Percentiles rank a stretch among this genome's conserved stretches.
Conservation (phyloP, 2,888 invertebrate genomes). For the Anagyrus pseudococci region DNA sequence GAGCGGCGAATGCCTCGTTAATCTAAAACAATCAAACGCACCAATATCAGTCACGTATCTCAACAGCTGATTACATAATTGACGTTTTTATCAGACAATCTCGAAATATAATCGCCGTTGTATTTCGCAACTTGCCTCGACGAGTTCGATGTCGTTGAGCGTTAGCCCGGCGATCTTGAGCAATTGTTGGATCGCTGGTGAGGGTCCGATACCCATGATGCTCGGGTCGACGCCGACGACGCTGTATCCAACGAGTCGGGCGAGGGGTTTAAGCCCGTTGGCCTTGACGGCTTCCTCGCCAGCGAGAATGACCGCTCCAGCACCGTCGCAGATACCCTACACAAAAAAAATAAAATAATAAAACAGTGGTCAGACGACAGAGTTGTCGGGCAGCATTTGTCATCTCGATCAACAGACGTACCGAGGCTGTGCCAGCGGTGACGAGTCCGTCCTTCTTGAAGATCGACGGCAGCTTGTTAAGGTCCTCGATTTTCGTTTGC, state of each 20-base stretch:
- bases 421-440: conserved; percentile 93
- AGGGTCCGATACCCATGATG: conserved; percentile 98
- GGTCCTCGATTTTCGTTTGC: conserved; percentile 82
- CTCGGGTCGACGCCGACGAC: conserved; percentile 94
- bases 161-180: conserved; percentile 80
- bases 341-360: conserved; percentile 6
- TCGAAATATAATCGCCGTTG: not conserved
- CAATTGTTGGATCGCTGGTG: conserved; percentile 88
- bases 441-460: conserved; percentile 96
- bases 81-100: not conserved
- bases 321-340: conserved; percentile 98
- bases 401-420: conserved; percentile 61
- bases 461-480: conserved; percentile 85
- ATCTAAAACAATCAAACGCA: conserved; percentile 68
- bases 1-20: conserved; percentile 98
- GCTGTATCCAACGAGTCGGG: conserved; percentile 90
- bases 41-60: not conserved
- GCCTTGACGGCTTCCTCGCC: conserved; percentile 87
- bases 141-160: conserved; percentile 86
- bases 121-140: conserved; percentile 89
- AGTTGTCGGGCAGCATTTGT: not conserved
- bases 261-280: conserved; percentile 80
- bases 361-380: conserved; percentile 4
- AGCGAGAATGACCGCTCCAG: conserved; percentile 88
- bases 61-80: not conserved